A percentile compares a stretch with the other conserved stretches of the same genome.
These are phyloP conservation scores for Metalampra italica DNA, from an alignment of 2,888 invertebrate genomes.

Conservation along the genomic window DNA sequence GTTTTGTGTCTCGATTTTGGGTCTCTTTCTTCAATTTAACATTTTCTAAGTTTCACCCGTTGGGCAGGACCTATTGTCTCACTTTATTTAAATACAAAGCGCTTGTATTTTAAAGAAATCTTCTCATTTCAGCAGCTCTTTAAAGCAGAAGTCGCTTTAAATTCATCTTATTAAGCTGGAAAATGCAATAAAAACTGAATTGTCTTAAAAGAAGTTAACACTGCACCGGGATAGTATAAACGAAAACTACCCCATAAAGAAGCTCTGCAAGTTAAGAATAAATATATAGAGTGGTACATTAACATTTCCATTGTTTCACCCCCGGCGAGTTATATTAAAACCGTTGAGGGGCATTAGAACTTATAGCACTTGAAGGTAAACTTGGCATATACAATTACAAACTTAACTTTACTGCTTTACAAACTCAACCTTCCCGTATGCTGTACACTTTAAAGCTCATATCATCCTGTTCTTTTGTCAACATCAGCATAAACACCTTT, in stretches of 20 bases:
- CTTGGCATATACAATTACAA: slow-evolving; percentile 60
- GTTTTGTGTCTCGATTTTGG: too few species aligned
- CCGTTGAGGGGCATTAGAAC: slow-evolving; percentile 69
- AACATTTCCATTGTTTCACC: slow-evolving; percentile 70
- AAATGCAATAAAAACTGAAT: slow-evolving; percentile 16
- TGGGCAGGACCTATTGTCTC: too few species aligned
- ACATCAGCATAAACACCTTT: slow-evolving; percentile 18
- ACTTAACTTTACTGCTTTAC: slow-evolving; percentile 21
- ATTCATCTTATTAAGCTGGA: slow-evolving; percentile 14
- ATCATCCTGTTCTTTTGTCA: slow-evolving; percentile 17
- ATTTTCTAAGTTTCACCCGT: too few species aligned
- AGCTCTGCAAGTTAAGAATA: slow-evolving; percentile 55
- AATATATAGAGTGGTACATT: slow-evolving; percentile 43
- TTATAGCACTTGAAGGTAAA: slow-evolving; percentile 71
- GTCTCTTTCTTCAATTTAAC: too few species aligned
- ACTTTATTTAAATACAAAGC: background rate
- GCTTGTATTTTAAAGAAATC: background rate
- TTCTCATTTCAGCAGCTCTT: background rate
- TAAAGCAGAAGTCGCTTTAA: slow-evolving; percentile 1
- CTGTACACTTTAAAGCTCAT: slow-evolving; percentile 21
- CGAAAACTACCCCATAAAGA: slow-evolving; percentile 39
- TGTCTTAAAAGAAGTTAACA: slow-evolving; percentile 10
- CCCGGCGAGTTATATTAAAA: slow-evolving; percentile 61
- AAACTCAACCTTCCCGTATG: slow-evolving; percentile 17
- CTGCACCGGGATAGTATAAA: slow-evolving; percentile 6